Percentiles rank a stretch among this genome's conserved stretches.
Evolutionary conservation across 2,888 invertebrate genomes (phyloP).

Genomic region (Alcis repandata): DNA sequence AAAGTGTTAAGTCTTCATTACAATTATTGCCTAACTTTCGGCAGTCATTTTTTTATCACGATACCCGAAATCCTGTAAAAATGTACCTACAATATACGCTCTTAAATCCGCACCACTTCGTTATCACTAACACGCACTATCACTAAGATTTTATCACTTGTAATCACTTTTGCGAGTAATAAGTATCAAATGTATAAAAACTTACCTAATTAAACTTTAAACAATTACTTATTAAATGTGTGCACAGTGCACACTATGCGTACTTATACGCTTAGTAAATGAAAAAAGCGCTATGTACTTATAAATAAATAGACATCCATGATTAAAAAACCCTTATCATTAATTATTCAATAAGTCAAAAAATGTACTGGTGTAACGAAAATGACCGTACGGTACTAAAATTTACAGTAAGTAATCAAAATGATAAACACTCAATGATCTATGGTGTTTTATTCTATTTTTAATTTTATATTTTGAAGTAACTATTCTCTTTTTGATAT

Average conservation of each 20-base stretch:
- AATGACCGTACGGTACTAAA: constrained; percentile 41
- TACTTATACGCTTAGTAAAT: constrained; percentile 76
- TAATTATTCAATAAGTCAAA: constrained; percentile 69
- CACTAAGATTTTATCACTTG: constrained; percentile 81
- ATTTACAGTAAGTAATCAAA: constrained; percentile 24
- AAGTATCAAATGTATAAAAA: constrained; percentile 86
- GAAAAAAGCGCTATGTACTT: constrained; percentile 76
- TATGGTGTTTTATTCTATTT: constrained; percentile 53
- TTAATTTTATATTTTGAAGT: constrained; percentile 42
- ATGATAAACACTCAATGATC: constrained; percentile 65
- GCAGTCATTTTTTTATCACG: constrained; percentile 64
- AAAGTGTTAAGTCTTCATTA: constrained; percentile 81
- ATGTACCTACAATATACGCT: constrained; percentile 57
- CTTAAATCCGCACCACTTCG: constrained; percentile 81
- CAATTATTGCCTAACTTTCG: constrained; percentile 78
- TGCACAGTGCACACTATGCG: constrained; percentile 55
- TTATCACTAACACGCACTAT: constrained; percentile 78
- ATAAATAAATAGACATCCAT: constrained; percentile 83
- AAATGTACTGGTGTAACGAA: constrained; percentile 61
- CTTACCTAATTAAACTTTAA: constrained; percentile 77
- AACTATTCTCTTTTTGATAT: constrained; percentile 67
- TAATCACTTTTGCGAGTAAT: constrained; percentile 82
- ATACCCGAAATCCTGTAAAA: constrained; percentile 47
- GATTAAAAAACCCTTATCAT: constrained; percentile 78
- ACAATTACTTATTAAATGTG: constrained; percentile 68